These are phyloP conservation scores for Chymomyza amoena DNA, from an alignment of 2,888 invertebrate genomes.

Conservation along the genomic window DNA sequence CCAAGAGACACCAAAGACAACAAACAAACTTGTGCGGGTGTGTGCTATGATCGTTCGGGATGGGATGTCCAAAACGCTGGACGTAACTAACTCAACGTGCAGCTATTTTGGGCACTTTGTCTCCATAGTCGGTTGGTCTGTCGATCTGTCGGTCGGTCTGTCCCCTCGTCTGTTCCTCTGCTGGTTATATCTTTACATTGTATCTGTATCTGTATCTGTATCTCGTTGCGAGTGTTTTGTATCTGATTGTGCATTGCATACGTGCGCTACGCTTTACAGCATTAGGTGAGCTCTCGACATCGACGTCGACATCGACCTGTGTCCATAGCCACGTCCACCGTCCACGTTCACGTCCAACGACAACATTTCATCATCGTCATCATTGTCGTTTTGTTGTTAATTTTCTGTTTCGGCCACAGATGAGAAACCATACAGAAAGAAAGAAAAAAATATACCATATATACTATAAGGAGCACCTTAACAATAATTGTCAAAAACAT, in stretches of 20 bases:
- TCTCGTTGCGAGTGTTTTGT: constrained; percentile 29
- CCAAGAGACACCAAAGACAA: constrained; percentile 43
- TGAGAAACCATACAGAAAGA: constrained; percentile 28
- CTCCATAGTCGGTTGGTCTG: constrained; percentile 26
- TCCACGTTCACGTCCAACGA: constrained; percentile 51
- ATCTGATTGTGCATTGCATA: constrained; percentile 47
- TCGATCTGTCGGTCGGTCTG: too few species aligned
- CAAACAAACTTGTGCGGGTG: constrained; percentile 29
- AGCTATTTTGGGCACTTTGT: constrained; percentile 52
- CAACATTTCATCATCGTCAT: constrained; percentile 67
- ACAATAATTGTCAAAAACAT: constrained; percentile 69
- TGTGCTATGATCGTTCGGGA: constrained; percentile 53
- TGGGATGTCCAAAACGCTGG: constrained; percentile 65
- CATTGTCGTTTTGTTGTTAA: constrained; percentile 20
- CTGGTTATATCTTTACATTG: constrained; percentile 41
- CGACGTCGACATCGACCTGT: constrained; percentile 56
- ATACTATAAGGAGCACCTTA: constrained; percentile 53
- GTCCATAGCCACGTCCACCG: constrained; percentile 63
- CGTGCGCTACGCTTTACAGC: constrained; percentile 38
- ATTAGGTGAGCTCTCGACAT: constrained; percentile 22
- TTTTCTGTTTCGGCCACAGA: constrained; percentile 12
- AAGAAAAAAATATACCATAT: not conserved
- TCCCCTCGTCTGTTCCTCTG: not conserved
- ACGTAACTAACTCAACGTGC: constrained; percentile 33
- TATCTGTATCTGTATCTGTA: constrained; percentile 26